These are phyloP conservation scores for Hydractinia symbiolongicarpus DNA, from an alignment of 30 jellyfish, hydroid and myxozoan species.

Conservation along the genomic window DNA sequence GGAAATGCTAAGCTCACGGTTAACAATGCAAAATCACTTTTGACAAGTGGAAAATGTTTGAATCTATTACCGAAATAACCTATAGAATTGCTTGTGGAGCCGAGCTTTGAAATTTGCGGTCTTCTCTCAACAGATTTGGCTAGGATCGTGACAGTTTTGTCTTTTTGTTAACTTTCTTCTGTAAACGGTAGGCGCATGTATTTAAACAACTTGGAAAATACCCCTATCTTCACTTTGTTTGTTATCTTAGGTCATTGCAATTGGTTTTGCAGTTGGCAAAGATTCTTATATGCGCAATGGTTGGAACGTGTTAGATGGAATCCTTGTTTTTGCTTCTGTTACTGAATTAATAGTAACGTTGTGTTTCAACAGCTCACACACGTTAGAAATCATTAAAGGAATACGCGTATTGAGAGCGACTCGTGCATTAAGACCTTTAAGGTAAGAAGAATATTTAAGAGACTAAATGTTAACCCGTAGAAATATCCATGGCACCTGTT, in stretches of 20 bases:
- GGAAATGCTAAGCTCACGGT: no score
- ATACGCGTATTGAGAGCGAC: slow-evolving; percentile 73
- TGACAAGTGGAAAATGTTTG: no score
- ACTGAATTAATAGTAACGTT: slow-evolving; percentile 44
- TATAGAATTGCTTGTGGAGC: no score
- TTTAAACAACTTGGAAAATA: not conserved
- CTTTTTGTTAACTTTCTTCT: no score
- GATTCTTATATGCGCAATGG: slow-evolving; percentile 72
- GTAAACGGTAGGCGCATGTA: no score
- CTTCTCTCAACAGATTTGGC: no score
- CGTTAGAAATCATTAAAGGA: slow-evolving; percentile 56
- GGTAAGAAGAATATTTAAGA: slow-evolving; percentile 31
- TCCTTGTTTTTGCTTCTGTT: slow-evolving; percentile 63
- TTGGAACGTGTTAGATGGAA: slow-evolving; percentile 74
- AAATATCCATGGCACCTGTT: no score
- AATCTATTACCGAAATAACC: no score
- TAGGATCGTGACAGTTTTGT: no score
- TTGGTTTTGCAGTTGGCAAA: slow-evolving; percentile 55
- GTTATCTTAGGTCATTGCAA: slow-evolving; percentile 57
- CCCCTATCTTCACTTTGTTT: not conserved
- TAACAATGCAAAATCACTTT: no score
- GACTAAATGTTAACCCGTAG: no score
- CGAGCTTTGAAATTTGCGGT: no score
- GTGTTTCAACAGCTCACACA: not conserved
- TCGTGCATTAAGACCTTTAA: slow-evolving; percentile 79